Percentiles rank a stretch among this genome's conserved stretches.
Conservation (phyloP, 2,888 invertebrate species). For the Theretra japonica region DNA sequence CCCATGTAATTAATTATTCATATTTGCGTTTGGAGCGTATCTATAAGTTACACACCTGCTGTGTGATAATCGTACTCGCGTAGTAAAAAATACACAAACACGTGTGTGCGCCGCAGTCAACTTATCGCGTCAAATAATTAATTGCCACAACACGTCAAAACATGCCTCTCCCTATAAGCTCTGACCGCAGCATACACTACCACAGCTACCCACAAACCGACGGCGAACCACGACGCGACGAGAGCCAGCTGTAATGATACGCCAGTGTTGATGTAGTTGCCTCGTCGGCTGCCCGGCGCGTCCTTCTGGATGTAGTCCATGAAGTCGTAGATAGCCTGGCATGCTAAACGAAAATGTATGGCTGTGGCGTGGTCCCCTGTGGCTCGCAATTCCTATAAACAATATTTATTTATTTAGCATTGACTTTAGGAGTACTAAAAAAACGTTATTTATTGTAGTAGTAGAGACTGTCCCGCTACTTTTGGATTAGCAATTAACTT, state of each 20-base stretch:
- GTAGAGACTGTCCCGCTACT: no score
- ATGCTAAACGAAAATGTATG: conserved; percentile 87
- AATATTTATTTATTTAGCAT: background rate
- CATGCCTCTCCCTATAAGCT: conserved; percentile 74
- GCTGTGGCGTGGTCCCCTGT: conserved; percentile 85
- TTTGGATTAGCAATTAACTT: background rate
- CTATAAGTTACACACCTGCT: no score
- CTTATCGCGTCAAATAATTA: conserved; percentile 39
- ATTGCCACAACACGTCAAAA: conserved; percentile 79
- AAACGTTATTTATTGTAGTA: no score
- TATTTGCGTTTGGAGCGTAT: no score
- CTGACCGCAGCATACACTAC: conserved; percentile 82
- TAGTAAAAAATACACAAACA: no score
- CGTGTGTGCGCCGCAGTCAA: no score
- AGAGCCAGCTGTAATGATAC: conserved; percentile 87
- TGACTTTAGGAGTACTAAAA: no score
- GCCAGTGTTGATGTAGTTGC: conserved; percentile 90
- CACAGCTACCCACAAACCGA: conserved; percentile 83
- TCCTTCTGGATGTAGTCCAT: conserved; percentile 93
- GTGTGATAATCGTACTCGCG: no score
- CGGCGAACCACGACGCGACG: conserved; percentile 86
- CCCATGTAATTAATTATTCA: no score
- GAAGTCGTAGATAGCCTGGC: conserved; percentile 91
- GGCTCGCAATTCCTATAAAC: conserved; percentile 71
- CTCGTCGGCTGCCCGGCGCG: conserved; percentile 86